Percentiles rank a stretch among this genome's conserved stretches.
Evolutionary conservation across 2,888 invertebrate genomes (phyloP).

Genomic region (Ypsolopha scabrella): DNA sequence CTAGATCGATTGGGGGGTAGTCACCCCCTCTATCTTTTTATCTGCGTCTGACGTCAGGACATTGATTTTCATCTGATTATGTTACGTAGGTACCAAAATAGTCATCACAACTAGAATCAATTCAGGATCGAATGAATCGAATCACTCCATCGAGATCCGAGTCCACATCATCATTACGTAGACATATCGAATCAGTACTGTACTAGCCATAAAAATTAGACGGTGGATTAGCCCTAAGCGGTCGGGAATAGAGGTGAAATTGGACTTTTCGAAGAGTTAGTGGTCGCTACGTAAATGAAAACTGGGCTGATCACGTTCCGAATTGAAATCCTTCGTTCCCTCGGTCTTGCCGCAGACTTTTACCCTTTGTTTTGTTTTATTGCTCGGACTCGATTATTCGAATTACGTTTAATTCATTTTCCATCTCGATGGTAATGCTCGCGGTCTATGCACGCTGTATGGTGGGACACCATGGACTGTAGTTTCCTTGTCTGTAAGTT

Average conservation of each 20-base stretch:
- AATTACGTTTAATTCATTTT: constrained; percentile 68
- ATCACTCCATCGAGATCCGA: neutral
- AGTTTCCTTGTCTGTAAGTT: neutral
- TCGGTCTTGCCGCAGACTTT: constrained; percentile 45
- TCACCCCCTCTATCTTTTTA: too few species aligned
- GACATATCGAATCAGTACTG: constrained; percentile 24
- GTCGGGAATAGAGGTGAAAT: too few species aligned
- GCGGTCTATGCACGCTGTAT: constrained; percentile 11
- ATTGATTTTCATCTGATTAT: too few species aligned
- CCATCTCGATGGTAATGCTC: constrained; percentile 53
- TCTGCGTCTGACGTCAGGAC: too few species aligned
- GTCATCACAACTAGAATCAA: too few species aligned
- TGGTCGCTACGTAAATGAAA: constrained; percentile 48
- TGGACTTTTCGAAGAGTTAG: neutral
- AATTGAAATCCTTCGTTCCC: constrained; percentile 67
- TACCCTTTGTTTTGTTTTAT: constrained; percentile 65
- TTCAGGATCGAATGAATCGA: neutral
- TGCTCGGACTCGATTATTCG: constrained; percentile 62
- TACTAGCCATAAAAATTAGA: too few species aligned
- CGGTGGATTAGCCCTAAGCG: too few species aligned
- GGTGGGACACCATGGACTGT: constrained; percentile 9
- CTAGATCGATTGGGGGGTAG: too few species aligned
- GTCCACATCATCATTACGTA: constrained; percentile 25
- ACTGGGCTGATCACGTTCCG: constrained; percentile 68
- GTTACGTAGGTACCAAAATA: too few species aligned